These are phyloP conservation scores for Oxytorus armatus DNA, from an alignment of 2,888 invertebrate species.

Conservation along the genomic window DNA sequence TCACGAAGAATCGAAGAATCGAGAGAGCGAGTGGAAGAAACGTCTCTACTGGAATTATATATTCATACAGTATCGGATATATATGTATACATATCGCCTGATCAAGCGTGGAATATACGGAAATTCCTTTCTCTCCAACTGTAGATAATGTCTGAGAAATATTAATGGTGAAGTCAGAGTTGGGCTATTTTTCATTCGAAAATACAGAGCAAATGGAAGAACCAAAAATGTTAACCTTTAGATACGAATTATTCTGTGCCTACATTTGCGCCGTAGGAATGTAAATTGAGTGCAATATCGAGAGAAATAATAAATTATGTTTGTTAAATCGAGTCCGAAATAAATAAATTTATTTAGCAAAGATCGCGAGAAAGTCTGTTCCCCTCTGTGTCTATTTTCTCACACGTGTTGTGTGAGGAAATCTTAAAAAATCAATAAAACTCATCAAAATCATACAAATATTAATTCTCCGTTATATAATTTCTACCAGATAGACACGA, in stretches of 20 bases:
- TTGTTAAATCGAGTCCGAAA: neutral
- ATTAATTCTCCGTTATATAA: neutral
- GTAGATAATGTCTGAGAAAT: slow-evolving; percentile 37
- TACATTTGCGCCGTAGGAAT: slow-evolving; percentile 2
- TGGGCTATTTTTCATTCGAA: slow-evolving; percentile 14
- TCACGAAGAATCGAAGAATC: slow-evolving; percentile 80
- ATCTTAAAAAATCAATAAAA: no score
- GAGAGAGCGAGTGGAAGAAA: slow-evolving; percentile 73
- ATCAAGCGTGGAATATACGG: slow-evolving; percentile 35
- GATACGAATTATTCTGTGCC: neutral
- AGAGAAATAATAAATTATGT: neutral
- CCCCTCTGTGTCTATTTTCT: no score
- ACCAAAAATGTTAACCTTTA: slow-evolving; percentile 3
- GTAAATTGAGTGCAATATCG: neutral
- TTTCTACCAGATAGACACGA: neutral
- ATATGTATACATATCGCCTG: slow-evolving; percentile 17
- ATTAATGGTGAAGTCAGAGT: slow-evolving; percentile 23
- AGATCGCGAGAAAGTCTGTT: neutral
- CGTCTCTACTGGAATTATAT: slow-evolving; percentile 70
- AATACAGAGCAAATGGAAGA: neutral
- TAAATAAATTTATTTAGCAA: neutral
- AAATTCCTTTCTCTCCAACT: slow-evolving; percentile 16
- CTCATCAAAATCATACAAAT: no score
- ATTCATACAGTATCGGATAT: slow-evolving; percentile 57
- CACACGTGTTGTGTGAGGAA: no score